Base-by-base conservation (phyloP, 2,113 vertebrate genomes). In the Danionella cerebrum region DNA sequence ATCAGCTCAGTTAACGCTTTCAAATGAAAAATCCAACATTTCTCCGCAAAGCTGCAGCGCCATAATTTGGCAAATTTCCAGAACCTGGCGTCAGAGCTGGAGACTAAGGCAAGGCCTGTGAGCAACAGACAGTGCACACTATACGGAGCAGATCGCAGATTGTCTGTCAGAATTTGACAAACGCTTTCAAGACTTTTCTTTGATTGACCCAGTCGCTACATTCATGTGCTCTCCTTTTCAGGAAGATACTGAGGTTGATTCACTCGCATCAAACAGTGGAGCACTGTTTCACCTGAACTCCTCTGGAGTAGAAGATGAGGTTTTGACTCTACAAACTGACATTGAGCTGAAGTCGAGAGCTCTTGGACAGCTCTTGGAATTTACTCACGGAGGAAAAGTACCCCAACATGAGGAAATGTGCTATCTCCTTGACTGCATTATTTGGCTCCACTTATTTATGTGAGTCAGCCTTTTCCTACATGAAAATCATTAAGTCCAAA, bases 301-400 rank as follows among this genome's bases (percentile, higher is more conserved):
- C 69, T 47, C 27, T 41, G 65, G 55, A 55, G n/a, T 63, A 38
- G 71, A 69, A 58, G 50, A 68, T 55, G 31, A 73, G 14, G 59
- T 74, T 59, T 59, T 70, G 13, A 65, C 72, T 36, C 22, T 72
- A 6, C 44, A 67, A 72, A 65, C 58, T 74, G 72, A 66, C 60
- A 58, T 64, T 66, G 21, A 63, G 39, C 27, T 68, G 3, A 73
- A 74, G 52, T 24, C 72, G 36, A 58, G 66, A 21, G 42, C 54
- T n/a, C n/a, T n/a, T n/a, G n/a, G n/a, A n/a, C n/a, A n/a, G n/a
- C n/a, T n/a, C n/a, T n/a, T n/a, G n/a, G n/a, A n/a, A n/a, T n/a
- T n/a, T n/a, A n/a, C n/a, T n/a, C n/a, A n/a, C n/a, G n/a, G n/a
- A n/a, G n/a, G n/a, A n/a, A n/a, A n/a, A n/a, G n/a, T n/a, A n/a